Percentiles rank a stretch among this genome's conserved stretches.
phyloP scores from a whole-genome alignment of 2,113 vertebrate genomes.

The Sterna hirundo region DNA sequence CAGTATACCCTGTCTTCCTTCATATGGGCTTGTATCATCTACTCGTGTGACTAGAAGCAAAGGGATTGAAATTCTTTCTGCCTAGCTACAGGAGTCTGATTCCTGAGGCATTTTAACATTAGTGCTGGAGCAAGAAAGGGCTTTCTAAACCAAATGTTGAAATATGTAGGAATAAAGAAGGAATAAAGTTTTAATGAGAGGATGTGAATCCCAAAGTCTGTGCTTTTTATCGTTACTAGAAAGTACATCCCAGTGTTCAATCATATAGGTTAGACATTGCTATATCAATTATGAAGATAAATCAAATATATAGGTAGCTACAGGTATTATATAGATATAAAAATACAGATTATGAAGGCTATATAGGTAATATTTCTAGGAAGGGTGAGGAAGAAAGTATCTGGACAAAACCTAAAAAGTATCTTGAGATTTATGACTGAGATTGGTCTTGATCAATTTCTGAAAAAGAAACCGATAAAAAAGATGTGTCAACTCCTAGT shows the following conservation, averaged over 20 bases:
- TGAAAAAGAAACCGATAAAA: neutral
- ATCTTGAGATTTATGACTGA: neutral
- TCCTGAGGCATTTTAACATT: neutral
- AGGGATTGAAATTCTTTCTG: neutral
- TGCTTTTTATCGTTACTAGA: neutral
- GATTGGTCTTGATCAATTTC: neutral
- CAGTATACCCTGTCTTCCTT: neutral
- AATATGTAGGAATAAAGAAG: neutral
- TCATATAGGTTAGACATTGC: neutral
- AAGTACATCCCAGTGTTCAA: neutral
- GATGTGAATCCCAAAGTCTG: neutral
- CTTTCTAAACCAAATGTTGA: neutral
- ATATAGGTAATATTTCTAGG: neutral
- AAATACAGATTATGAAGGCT: neutral
- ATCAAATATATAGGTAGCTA: neutral
- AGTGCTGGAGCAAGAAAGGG: neutral
- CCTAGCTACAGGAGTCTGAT: neutral
- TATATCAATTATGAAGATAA: neutral
- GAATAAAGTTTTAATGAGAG: neutral
- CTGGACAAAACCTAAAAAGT: neutral
- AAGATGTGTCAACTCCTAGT: neutral
- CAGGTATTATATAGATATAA: neutral
- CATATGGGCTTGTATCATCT: neutral
- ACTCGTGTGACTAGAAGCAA: neutral
- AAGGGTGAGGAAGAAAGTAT: neutral